Conservation (phyloP, 2,797 vertebrate genomes). For the Ctenopoma kingsleyae region DNA sequence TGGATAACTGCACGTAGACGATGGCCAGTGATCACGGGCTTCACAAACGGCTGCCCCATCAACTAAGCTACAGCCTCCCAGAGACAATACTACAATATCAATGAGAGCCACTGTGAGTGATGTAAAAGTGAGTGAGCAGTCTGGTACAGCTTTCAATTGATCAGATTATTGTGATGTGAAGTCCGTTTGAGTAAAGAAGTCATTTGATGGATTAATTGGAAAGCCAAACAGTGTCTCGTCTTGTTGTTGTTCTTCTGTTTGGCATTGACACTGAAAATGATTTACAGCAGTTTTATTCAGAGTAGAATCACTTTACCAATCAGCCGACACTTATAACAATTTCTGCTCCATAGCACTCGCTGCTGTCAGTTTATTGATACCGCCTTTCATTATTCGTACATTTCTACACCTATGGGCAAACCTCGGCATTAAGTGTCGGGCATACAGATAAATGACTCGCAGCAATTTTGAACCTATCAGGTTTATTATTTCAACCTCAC, state of each 20-base stretch:
- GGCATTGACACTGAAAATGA: background rate
- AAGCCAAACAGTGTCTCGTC: background rate
- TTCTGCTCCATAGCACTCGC: slow-evolving; percentile 2
- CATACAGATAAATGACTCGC: slow-evolving; percentile 11
- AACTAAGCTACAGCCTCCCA: no score
- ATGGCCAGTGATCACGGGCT: no score
- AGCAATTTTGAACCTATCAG: slow-evolving; percentile 1
- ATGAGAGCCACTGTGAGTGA: background rate
- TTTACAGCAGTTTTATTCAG: slow-evolving; percentile 7
- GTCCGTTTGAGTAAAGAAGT: no score
- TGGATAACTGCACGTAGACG: no score
- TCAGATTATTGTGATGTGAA: no score
- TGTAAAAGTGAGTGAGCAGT: no score
- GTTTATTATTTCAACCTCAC: slow-evolving; percentile 19
- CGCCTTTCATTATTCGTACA: slow-evolving; percentile 22
- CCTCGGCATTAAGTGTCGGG: slow-evolving; percentile 3
- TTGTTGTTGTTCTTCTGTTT: slow-evolving; percentile 5
- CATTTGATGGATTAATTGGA: background rate
- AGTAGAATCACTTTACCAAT: slow-evolving; percentile 5
- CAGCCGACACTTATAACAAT: background rate
- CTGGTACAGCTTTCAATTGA: no score
- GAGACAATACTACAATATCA: background rate
- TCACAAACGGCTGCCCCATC: no score
- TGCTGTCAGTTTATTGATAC: slow-evolving; percentile 2
- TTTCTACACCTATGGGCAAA: slow-evolving; percentile 20